Conservation (phyloP, 2,113 vertebrate species). For the Cyprinodon variegatus region DNA sequence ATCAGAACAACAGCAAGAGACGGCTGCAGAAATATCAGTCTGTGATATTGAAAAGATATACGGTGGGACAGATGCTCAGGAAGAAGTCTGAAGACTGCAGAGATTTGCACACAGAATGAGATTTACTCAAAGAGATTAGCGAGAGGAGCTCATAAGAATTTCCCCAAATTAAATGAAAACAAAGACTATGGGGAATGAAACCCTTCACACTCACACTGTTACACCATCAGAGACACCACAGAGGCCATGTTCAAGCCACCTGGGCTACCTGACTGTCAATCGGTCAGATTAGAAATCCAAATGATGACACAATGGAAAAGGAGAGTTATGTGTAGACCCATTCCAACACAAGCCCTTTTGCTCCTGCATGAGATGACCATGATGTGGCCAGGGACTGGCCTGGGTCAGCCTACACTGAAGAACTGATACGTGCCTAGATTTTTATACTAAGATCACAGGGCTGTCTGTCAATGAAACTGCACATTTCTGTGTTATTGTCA, state of each 20-base stretch:
- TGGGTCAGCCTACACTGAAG: slow-evolving; percentile 61
- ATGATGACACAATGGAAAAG: slow-evolving; percentile 40
- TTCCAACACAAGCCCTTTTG: slow-evolving; percentile 51
- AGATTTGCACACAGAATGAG: slow-evolving; percentile 22
- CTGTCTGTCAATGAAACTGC: slow-evolving; percentile 53
- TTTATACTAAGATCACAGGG: slow-evolving; percentile 52
- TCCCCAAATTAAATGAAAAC: slow-evolving; percentile 17
- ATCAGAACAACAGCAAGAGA: slow-evolving; percentile 12
- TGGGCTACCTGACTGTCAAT: slow-evolving; percentile 47
- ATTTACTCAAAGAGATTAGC: slow-evolving; percentile 24
- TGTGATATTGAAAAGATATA: slow-evolving; percentile 12
- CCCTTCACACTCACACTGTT: slow-evolving; percentile 8
- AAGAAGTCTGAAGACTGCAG: slow-evolving; percentile 8
- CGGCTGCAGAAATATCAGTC: slow-evolving; percentile 5
- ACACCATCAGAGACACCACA: slow-evolving; percentile 22
- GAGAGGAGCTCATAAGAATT: slow-evolving; percentile 11
- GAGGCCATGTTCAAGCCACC: slow-evolving; percentile 23
- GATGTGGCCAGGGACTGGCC: slow-evolving; percentile 57
- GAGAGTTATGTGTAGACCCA: slow-evolving; percentile 35
- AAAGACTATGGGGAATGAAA: slow-evolving; percentile 13
- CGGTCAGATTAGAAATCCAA: slow-evolving; percentile 41
- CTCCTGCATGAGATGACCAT: slow-evolving; percentile 51
- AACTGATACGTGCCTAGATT: slow-evolving; percentile 67
- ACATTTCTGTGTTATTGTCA: slow-evolving; percentile 56
- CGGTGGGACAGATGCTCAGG: slow-evolving; percentile 13